Evolutionary conservation across 2,888 invertebrate genomes (phyloP).

Genomic region (Leuctra nigra): DNA sequence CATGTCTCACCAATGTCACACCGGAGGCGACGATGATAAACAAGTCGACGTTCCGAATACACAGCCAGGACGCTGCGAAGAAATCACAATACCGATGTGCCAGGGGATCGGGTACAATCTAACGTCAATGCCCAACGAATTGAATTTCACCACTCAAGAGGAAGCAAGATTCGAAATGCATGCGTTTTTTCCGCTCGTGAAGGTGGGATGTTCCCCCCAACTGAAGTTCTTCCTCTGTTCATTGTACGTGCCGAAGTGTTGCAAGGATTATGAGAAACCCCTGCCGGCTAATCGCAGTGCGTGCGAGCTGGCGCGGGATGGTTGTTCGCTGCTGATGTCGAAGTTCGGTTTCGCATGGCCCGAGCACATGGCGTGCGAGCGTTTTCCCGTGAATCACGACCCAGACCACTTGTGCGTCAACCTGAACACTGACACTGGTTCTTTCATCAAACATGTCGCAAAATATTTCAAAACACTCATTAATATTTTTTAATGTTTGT

Average conservation of each 20-base stretch:
- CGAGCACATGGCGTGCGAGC: slow-evolving; percentile 92
- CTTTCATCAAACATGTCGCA: too few species aligned
- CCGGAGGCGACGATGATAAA: too few species aligned
- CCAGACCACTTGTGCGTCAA: slow-evolving; percentile 89
- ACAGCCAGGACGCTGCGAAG: slow-evolving; percentile 69
- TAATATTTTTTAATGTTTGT: too few species aligned
- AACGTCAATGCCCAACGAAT: slow-evolving; percentile 94
- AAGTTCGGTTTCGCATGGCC: slow-evolving; percentile 96
- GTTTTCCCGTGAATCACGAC: slow-evolving; percentile 71
- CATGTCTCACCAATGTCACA: too few species aligned
- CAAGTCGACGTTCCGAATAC: slow-evolving; percentile 18
- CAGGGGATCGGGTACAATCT: slow-evolving; percentile 92
- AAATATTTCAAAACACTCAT: too few species aligned
- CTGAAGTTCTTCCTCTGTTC: slow-evolving; percentile 96
- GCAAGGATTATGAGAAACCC: slow-evolving; percentile 84
- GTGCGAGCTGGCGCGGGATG: slow-evolving; percentile 84
- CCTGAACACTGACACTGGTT: slow-evolving; percentile 56
- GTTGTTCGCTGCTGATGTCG: slow-evolving; percentile 96
- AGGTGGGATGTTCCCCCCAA: slow-evolving; percentile 94
- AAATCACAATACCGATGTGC: slow-evolving; percentile 98
- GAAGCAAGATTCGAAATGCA: slow-evolving; percentile 96
- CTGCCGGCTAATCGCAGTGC: slow-evolving; percentile 88
- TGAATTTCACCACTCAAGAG: slow-evolving; percentile 96
- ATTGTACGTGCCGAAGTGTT: slow-evolving; percentile 96
- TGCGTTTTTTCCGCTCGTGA: slow-evolving; percentile 97